These are phyloP conservation scores for Barnardius zonarius DNA, from an alignment of 2,113 vertebrate genomes.

Conservation along the genomic window DNA sequence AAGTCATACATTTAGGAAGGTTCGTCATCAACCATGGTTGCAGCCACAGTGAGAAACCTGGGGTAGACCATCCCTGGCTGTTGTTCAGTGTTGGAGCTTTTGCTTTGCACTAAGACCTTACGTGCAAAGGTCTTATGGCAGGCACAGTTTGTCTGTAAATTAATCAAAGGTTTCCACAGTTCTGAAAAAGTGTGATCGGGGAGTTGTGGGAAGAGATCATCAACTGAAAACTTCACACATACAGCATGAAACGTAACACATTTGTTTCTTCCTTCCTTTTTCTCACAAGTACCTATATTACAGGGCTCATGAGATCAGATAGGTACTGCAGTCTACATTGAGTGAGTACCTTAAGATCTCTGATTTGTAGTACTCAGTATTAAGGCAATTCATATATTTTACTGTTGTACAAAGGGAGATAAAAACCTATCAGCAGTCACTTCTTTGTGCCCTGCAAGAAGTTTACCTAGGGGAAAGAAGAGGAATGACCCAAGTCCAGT, in stretches of 20 bases:
- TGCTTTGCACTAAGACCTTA: background rate
- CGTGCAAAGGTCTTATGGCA: background rate
- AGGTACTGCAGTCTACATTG: background rate
- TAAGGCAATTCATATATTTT: background rate
- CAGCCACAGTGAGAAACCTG: background rate
- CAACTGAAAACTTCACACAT: background rate
- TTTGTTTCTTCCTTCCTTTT: background rate
- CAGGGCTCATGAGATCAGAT: background rate
- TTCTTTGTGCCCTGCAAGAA: background rate
- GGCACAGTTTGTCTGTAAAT: background rate
- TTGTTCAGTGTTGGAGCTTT: background rate
- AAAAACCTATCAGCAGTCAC: background rate
- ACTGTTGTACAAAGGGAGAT: background rate
- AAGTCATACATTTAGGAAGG: background rate
- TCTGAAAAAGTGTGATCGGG: background rate
- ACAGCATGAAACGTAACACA: rapidly evolving
- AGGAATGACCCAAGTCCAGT: background rate
- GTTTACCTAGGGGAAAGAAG: background rate
- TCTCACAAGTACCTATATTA: background rate
- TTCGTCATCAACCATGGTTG: background rate
- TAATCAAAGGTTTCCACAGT: background rate
- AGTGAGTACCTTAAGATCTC: background rate
- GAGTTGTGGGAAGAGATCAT: background rate
- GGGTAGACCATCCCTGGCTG: rapidly evolving
- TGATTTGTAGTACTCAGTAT: background rate